Evolutionary conservation across 2,797 vertebrate species (phyloP), one percentile per base, ranked within the genome.

Genomic region (Ptychadena robeensis): DNA sequence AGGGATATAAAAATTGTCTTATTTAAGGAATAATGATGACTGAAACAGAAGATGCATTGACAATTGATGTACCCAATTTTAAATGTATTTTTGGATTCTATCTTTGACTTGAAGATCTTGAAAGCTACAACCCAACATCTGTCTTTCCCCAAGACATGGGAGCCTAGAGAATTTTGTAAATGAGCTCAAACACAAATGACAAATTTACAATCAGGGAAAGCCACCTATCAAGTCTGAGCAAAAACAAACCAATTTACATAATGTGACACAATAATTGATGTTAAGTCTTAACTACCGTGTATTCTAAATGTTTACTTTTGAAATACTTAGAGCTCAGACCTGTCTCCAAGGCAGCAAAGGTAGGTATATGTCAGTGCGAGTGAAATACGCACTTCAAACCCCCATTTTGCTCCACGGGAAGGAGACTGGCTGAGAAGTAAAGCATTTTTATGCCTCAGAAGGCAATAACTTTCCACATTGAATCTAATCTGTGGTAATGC

Each of bases 401-500:
- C 31, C 38, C 40, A 65, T 68, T 32, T 75, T 79, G 64, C 63
- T 15, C 64, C 25, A 34, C 4, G 31, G 75, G 66, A 34, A 63
- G n/a, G 35, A 72, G 35, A 31, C 14, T 27, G 32, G 57, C 68
- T 27, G 61, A 68, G 67, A 71, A 77, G 66, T 77, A 82, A 82
- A 82, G 70, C 81, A 82, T 70, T 77, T 82, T 77, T 83, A 83
- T 83, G 59, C 67, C 53, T 18, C 28, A 78, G 61, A 72, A 77
- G 67, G 81, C 73, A 82, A 78, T 83, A 83, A 83, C 68, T 70
- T 77, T 78, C 32, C 81, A 61, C 74, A 57, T 73, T 37, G 68
- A 78, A 78, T 83, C 37, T 83, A 78, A 78, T 83, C 81, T 66
- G 57, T 28, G 40, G 81, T 72, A 83, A 83, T 72, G 74, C 74